A percentile compares a stretch with the other conserved stretches of the same genome.
Evolutionary conservation across 2,797 vertebrate species (phyloP).

Genomic region (Dendrocincla tyrannina): DNA sequence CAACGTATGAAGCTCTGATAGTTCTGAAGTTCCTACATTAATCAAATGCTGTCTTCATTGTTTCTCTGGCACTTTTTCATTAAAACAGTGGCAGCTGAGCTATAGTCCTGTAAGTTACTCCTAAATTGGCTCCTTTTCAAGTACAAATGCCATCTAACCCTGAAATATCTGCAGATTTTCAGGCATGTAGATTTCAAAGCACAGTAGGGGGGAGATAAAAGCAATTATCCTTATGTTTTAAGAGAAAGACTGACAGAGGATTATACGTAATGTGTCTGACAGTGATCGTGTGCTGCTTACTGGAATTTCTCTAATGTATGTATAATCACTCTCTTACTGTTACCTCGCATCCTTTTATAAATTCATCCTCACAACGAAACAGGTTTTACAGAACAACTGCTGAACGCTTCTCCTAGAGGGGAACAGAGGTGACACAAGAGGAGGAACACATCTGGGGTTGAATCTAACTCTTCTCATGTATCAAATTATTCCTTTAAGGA

Average conservation of each 20-base stretch:
- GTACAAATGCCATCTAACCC: not conserved
- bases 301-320: not conserved
- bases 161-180: not conserved
- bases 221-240: not conserved
- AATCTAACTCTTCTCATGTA: not conserved
- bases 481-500: not conserved
- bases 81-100: not conserved
- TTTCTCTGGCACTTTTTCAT: not conserved
- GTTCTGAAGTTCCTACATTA: slow-evolving; percentile 7
- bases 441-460: not conserved
- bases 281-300: not conserved
- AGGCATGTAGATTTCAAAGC: not conserved
- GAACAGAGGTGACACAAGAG: not conserved
- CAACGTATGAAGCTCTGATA: not conserved
- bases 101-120: not conserved
- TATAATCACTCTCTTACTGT: not conserved
- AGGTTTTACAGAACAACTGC: not conserved
- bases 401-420: not conserved
- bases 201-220: not conserved
- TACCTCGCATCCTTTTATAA: not conserved
- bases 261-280: not conserved
- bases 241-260: not conserved
- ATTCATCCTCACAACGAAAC: not conserved
- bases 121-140: not conserved
- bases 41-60: slow-evolving; percentile 17